A percentile compares a stretch with the other conserved stretches of the same genome.
Evolutionary conservation across 2,888 invertebrate species (phyloP).

Genomic region (Epicampocera succincta): DNA sequence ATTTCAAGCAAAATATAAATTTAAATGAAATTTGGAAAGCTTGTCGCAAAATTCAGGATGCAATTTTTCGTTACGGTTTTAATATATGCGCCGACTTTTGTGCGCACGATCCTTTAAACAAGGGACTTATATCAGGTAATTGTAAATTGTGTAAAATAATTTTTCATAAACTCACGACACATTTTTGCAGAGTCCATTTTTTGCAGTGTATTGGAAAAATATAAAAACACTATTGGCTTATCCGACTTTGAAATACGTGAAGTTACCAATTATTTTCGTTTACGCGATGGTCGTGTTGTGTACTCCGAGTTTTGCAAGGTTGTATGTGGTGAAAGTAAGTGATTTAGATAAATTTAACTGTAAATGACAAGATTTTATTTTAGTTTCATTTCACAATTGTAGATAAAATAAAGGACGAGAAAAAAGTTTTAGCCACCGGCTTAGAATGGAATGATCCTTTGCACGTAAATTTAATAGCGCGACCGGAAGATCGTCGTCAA

Average conservation of each 20-base stretch:
- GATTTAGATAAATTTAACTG: constrained; percentile 73
- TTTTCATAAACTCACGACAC: too few species aligned
- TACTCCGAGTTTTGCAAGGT: constrained; percentile 89
- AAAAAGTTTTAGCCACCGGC: constrained; percentile 82
- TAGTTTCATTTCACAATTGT: background rate
- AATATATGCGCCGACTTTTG: constrained; percentile 88
- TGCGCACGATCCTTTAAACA: constrained; percentile 86
- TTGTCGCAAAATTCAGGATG: constrained; percentile 90
- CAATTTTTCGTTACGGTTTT: constrained; percentile 87
- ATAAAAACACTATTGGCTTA: constrained; percentile 86
- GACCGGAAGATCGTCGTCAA: constrained; percentile 86
- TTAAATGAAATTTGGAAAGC: constrained; percentile 89
- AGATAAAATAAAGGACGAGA: constrained; percentile 72
- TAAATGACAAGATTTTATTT: background rate
- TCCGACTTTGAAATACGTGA: constrained; percentile 88
- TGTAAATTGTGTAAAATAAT: too few species aligned
- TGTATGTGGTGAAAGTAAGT: constrained; percentile 82
- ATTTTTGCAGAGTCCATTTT: constrained; percentile 86
- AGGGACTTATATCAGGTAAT: constrained; percentile 86
- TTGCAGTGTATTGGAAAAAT: constrained; percentile 86
- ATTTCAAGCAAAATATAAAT: constrained; percentile 69
- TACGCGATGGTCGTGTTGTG: constrained; percentile 89
- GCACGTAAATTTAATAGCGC: constrained; percentile 85
- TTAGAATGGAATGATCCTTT: constrained; percentile 87
- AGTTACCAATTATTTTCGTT: constrained; percentile 89